A percentile compares a stretch with the other conserved stretches of the same genome.
These are phyloP conservation scores for Psephotus haematonotus DNA, from an alignment of 2,113 vertebrate genomes.

Conservation along the genomic window DNA sequence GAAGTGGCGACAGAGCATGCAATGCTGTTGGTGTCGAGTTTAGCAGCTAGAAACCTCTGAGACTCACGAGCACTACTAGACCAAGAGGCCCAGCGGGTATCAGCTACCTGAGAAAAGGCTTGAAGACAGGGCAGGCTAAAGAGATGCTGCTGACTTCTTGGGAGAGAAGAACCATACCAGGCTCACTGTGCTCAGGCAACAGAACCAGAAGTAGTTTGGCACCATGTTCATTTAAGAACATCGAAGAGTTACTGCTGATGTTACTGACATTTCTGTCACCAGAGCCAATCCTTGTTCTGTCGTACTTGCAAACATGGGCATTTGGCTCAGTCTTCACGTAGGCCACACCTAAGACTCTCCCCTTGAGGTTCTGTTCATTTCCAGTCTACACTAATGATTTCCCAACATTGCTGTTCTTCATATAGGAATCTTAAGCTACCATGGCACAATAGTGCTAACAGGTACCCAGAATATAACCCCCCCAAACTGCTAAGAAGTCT, in stretches of 20 bases:
- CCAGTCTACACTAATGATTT: not conserved
- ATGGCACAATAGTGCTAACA: not conserved
- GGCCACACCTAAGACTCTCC: not conserved
- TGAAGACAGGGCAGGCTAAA: not conserved
- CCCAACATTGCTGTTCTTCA: not conserved
- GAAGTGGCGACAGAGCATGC: not conserved
- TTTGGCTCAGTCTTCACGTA: accelerated
- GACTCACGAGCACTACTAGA: not conserved
- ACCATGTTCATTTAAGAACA: not conserved
- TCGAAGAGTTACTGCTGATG: accelerated
- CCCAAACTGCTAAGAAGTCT: not conserved
- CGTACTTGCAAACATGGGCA: not conserved
- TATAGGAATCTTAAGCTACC: not conserved
- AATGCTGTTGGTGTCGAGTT: not conserved
- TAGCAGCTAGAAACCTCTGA: not conserved
- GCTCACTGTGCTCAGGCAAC: not conserved
- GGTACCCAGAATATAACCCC: not conserved
- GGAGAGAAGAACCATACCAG: not conserved
- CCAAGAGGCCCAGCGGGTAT: not conserved
- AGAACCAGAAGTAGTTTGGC: not conserved
- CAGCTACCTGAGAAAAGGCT: not conserved
- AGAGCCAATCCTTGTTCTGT: not conserved
- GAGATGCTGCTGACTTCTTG: not conserved
- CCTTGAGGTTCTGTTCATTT: not conserved
- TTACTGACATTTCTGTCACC: not conserved